phyloP scores from a whole-genome alignment of 2,888 invertebrate species.

The Rapana venosa region DNA sequence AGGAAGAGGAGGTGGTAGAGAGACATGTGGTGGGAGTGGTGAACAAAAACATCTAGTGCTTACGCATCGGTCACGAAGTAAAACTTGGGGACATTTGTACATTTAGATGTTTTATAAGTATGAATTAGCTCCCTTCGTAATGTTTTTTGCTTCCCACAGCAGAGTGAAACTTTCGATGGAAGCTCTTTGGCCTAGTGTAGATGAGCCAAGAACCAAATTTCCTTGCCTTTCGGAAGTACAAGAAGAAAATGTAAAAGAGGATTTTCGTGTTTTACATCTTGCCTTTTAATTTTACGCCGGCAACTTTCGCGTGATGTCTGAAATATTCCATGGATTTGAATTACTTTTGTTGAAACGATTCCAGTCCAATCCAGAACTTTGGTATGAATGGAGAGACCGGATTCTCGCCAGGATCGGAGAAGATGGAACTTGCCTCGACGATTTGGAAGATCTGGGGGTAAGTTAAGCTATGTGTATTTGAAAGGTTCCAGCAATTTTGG shows the following conservation, averaged over 20 bases:
- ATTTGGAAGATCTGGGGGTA: constrained; percentile 53
- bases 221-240: background rate
- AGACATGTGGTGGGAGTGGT: background rate
- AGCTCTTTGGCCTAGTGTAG: background rate
- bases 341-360: constrained; percentile 74
- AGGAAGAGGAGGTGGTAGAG: background rate
- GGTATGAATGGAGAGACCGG: constrained; percentile 70
- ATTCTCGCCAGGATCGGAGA: constrained; percentile 41
- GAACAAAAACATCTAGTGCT: too few relatives aligned
- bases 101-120: background rate
- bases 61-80: background rate
- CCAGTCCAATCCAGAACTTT: constrained; percentile 70
- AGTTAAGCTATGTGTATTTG: constrained; percentile 3
- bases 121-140: background rate
- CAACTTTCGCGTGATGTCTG: constrained; percentile 50
- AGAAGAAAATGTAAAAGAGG: constrained; percentile 36
- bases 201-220: background rate
- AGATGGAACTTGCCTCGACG: constrained; percentile 41
- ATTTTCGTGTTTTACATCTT: background rate
- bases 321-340: constrained; percentile 76
- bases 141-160: constrained; percentile 15
- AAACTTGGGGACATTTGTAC: background rate
- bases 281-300: constrained; percentile 24
- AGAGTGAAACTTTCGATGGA: constrained; percentile 21
- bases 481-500: background rate